These are phyloP conservation scores for Papilio demoleus DNA, from an alignment of 2,888 invertebrate species.

Conservation along the genomic window DNA sequence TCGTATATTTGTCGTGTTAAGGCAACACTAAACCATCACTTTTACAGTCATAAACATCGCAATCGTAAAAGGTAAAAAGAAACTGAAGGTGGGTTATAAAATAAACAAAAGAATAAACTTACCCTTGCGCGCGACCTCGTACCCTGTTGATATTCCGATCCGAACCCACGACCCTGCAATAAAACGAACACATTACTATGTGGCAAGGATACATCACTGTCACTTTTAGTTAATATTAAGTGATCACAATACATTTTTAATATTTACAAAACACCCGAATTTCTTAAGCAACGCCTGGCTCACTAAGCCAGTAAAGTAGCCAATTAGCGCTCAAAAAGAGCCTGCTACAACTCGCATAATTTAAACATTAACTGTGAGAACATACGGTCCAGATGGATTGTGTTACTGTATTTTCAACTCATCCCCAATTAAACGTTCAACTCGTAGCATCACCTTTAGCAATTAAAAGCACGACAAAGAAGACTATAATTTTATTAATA, in stretches of 20 bases:
- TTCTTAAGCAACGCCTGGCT: too few species aligned
- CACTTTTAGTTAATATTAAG: background rate
- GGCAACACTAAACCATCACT: background rate
- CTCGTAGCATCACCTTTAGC: too few species aligned
- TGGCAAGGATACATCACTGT: constrained; percentile 1
- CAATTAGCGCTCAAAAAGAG: too few species aligned
- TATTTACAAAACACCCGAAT: too few species aligned
- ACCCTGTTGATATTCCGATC: constrained; percentile 74
- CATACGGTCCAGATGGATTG: too few species aligned
- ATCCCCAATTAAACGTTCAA: too few species aligned
- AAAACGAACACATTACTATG: constrained; percentile 44
- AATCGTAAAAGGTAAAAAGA: constrained; percentile 2
- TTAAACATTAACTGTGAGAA: too few species aligned
- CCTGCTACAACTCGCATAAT: too few species aligned
- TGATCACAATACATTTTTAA: too few species aligned
- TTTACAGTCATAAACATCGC: background rate
- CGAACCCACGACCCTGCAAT: constrained; percentile 73
- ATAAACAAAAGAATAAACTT: constrained; percentile 51
- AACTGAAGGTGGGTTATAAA: background rate
- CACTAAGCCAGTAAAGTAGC: too few species aligned
- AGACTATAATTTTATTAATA: background rate
- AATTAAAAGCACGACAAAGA: too few species aligned
- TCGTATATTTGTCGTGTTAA: background rate
- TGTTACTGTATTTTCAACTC: too few species aligned
- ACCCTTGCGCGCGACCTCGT: constrained; percentile 75